Base-by-base conservation (phyloP, 2,888 invertebrate species). In the Drepana falcataria region DNA sequence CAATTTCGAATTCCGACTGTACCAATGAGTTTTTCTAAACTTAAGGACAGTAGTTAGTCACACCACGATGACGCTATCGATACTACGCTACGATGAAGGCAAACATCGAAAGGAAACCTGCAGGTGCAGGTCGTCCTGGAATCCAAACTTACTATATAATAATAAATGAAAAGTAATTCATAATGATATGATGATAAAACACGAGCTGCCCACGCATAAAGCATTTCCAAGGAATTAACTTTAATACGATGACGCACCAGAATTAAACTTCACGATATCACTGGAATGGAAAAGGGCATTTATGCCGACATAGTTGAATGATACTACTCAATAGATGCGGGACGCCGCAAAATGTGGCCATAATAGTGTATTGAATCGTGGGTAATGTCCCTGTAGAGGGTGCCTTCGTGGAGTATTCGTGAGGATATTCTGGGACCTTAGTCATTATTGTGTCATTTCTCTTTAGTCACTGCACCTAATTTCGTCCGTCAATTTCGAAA, bases 321-420 rank as follows among this genome's bases (percentile, higher is more conserved):
- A 73, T 78, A 77, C 68, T 60, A 70, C 73, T 87, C 73, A 86
- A 88, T 87, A 73, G 75, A 81, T 75, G 78, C 77, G 73, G 81
- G 77, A 68, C 66, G 78, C 85, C 88, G 86, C 87, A 80, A 87
- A 88, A 87, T 88, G 82, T 78, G 75, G 77, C 75, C 84, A 83
- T 82, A 79, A 69, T 71, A 69, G 81, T 75, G 81, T 79, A 84
- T 68, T 86, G 80, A 81, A 71, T 71, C 80, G 87, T 72, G 60
- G 65, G 69, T 85, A 85, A 87, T 85, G 79, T 69, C 65, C 61
- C 66, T 62, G 59, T 66, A 60, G 70, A 68, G 66, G 65, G 63
- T 57, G 63, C 63, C 59, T 59, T 35, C 49, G 37, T 33, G 6
- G 44, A 52, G 57, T 9, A 53, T 55, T 55, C 55, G 59, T 59